Evolutionary conservation across 2,888 invertebrate genomes (phyloP).

Genomic region (Chromoteleia sp.): DNA sequence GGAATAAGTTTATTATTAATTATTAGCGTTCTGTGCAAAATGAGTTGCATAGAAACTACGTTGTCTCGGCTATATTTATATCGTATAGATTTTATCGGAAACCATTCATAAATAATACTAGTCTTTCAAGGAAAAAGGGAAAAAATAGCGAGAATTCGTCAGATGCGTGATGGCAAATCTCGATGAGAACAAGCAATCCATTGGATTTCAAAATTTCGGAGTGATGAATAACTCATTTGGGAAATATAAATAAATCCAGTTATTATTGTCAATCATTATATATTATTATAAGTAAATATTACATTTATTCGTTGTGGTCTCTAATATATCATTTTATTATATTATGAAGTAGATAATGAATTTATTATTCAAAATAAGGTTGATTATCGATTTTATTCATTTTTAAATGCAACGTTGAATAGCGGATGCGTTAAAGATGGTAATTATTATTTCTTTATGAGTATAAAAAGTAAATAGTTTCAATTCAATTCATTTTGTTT

Average conservation of each 20-base stretch:
- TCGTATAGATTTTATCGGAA: constrained; percentile 8
- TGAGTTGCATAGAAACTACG: neutral
- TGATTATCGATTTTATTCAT: no score
- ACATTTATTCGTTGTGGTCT: no score
- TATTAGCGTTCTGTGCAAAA: neutral
- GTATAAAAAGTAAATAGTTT: no score
- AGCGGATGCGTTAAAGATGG: no score
- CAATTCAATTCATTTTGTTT: no score
- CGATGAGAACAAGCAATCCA: constrained; percentile 38
- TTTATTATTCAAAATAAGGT: no score
- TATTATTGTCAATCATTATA: constrained; percentile 50
- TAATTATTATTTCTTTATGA: no score
- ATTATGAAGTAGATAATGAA: no score
- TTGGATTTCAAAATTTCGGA: constrained; percentile 50
- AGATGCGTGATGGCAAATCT: constrained; percentile 55
- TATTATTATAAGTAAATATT: constrained; percentile 33
- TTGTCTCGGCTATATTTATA: neutral
- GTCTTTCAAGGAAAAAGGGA: constrained; percentile 30
- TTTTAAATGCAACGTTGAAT: no score
- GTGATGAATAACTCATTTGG: constrained; percentile 48
- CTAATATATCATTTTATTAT: no score
- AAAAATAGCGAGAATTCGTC: constrained; percentile 15
- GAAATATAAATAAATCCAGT: constrained; percentile 33
- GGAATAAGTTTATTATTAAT: neutral
- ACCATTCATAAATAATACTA: constrained; percentile 14